Base-by-base conservation (phyloP, 2,888 invertebrate species). In the Xestoiulus laeticollis region DNA sequence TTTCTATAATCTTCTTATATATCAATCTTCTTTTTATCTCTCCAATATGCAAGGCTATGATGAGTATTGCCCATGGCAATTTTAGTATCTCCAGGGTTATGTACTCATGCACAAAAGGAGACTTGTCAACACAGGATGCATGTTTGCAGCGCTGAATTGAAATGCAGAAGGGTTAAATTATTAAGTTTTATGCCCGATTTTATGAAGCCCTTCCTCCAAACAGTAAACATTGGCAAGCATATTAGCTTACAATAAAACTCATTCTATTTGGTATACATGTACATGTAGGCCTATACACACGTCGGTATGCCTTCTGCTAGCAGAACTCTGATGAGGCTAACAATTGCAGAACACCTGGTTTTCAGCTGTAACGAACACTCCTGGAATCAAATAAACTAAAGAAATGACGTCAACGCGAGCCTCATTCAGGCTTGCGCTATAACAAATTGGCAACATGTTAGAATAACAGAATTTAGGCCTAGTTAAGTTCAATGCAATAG, bases 381-480 rank as follows among this genome's bases (percentile, higher is more conserved):
- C 78, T 78, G 30, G 78, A 78, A 78, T 78, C 30, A 78, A 78
- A 78, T 16, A 78, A 78, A 78, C 78, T 78, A 78, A 78, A 68
- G 68, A 68, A 68, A 78, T 78, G 78, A 78, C 78, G 78, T 78
- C 78, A 78, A 30, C 16, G 30, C 30, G 14, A 30, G 78, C 14
- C 30, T 30, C 78, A 78, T 16, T 16, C 30, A 78, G 30, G 78
- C 78, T 12, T 26, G 30, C 14, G 78, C 12, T 78, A 78, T 78
- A 78, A 78, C 78, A 30, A 78, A 78, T 78, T 78, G 78, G 30
- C 78, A 30, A 32, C 78, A 78, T 30, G 78, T 78, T 78, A 32
- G 30, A 3, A 12, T 1, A 3, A 30, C n/a, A 30, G 30, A 14
- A 26, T 12, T 68, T 68, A 68, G 68, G 68, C 68, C 68, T 68